Evolutionary conservation across 2,888 invertebrate species (phyloP), one percentile per base, ranked within the genome.

Genomic region (Aspidiotus rigidus): DNA sequence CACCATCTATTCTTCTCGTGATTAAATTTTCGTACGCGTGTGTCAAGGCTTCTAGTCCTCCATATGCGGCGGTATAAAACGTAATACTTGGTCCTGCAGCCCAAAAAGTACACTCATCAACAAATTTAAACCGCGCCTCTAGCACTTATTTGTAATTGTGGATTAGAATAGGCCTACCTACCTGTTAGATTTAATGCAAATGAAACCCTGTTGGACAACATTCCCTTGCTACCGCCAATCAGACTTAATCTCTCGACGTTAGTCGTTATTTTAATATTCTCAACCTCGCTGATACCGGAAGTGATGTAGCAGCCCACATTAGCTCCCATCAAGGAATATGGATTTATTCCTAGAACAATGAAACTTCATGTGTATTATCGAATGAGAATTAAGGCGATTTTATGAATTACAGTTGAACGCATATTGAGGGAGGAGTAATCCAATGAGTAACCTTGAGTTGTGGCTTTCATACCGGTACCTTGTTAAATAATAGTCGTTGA

Each of bases 161-260:
- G 49, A 10, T 44, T 10, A 44, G 49, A 11, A 44, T 44, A 39
- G 17, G 7, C n/a, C 9, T 10, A 44, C 73, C 72, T 73, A 81
- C 80, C 82, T 77, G 81, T 81, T 66, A 83, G 79, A 74, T 85
- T 84, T 76, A 85, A 83, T 72, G 81, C 81, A 77, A 80, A 85
- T 7, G 84, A 84, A 16, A 85, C 76, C 63, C 84, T 78, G 76
- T 85, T 85, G 66, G 84, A 81, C 77, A 84, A 82, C 84, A 85
- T 84, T 28, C 82, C 80, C 62, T 82, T 76, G 64, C 80, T 81
- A 75, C 86, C 86, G 1, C 87, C 87, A 62, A 85, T 84, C 75
- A 87, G 81, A 59, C 83, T 83, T 77, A 86, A 86, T 54, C 67
- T 70, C 75, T 86, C 81, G 59, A 86, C 86, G 54, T 86, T 86